Evolutionary conservation across 2,797 vertebrate species (phyloP), one percentile per base, ranked within the genome.

Genomic region (Avahi laniger): DNA sequence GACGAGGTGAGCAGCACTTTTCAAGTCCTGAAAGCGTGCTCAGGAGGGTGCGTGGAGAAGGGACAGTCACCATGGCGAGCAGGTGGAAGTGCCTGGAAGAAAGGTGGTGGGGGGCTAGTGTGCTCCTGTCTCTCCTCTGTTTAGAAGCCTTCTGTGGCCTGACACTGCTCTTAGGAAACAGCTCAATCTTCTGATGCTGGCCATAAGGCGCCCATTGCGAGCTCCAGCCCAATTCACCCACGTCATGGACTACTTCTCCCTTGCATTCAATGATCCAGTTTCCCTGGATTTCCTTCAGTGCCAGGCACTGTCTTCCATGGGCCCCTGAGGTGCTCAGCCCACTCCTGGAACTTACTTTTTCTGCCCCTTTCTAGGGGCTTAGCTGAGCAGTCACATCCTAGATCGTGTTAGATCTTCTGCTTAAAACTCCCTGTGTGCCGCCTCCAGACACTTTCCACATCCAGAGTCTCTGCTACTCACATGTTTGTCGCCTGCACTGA

Each of bases 21-120:
- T 3, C 22, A 70, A 80, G 30, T 22, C 20, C 43, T 89, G 22
- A 50, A 59, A 82, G 12, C 18, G 14, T 20, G n/a, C 20, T 50
- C 30, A 12, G 24, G 52, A 75, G 12, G 18, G 24, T 46, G 13
- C 1, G 17, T 1, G 50, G 13, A 28, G 5, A 63, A 81, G 4
- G 9, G 13, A 30, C 0, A 1, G 65, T 52, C 7, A 4, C 7
- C 11, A 4, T 1, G 24, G 30, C 30, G 9, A 46, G 9, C 4
- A 43, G 48, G 35, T 8, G 54, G 43, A n/a, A 73, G 5, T 3
- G 5, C 13, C 17, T 15, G 22, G 10, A 26, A 48, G 48, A 78
- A 2, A 7, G 22, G 54, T 1, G 57, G 9, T 0, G 2, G 20
- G 7, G 5, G 12, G 13, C 12, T 1, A 28, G 4, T 24, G 35